Base-by-base conservation (phyloP, 2,888 invertebrate genomes). In the Harpagoxenus sublaevis region DNA sequence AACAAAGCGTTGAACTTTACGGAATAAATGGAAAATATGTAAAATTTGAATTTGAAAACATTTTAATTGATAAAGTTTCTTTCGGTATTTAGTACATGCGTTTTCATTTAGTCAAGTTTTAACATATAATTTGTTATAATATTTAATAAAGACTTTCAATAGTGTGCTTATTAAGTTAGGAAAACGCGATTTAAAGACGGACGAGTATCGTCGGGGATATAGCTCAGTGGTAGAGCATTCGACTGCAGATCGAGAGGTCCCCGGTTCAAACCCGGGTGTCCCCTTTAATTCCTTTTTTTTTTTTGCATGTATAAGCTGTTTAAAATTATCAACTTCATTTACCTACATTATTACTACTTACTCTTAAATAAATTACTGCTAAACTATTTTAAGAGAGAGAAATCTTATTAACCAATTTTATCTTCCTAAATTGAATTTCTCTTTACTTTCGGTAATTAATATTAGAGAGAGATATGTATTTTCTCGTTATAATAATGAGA, bases 191-290 rank as follows among this genome's bases (percentile, higher is more conserved):
- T 35, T 35, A 45, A 9, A 10, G 18, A 15, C 0, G 0, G 1
- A 4, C 15, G 2, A 35, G 0, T 5, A 31, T 35, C 10, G 4
- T 62, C 96, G 96, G 96, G 96, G 96, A 96, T 96, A 96, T 96
- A 96, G 96, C 96, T 96, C 96, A 96, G 96, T 96, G 96, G 96
- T 96, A 96, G 96, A 96, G 96, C 96, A 96, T 96, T 96, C 96
- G 97, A 97, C 97, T 97, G 96, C 96, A 97, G 96, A 97, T 97
- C 97, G 97, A 97, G 96, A 96, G 96, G 97, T 97, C 97, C 96
- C 96, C 96, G 96, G 97, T 97, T 97, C 97, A 97, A 97, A 96
- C 96, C 97, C 96, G 97, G 96, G 96, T 96, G 96, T 96, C 96
- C 96, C 97, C 96, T 96, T 96, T 96, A 23, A 96, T 96, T 96